phyloP scores from a whole-genome alignment of 2,888 invertebrate genomes.

The Phymatocera aterrima region DNA sequence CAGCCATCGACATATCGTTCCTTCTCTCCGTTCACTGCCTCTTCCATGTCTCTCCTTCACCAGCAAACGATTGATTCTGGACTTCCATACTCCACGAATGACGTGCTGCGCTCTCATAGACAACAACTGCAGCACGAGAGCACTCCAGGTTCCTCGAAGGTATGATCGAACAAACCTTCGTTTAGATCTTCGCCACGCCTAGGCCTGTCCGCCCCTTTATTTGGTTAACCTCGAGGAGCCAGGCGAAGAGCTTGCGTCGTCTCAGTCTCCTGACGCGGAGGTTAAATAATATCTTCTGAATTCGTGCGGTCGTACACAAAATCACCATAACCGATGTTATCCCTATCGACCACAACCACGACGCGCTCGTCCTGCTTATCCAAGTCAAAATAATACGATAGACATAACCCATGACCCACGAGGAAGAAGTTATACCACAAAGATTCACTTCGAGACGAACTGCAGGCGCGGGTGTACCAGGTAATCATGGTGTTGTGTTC shows the following conservation, averaged over 20 bases:
- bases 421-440: constrained; percentile 66
- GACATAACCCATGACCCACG: constrained; percentile 66
- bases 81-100: neutral
- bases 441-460: constrained; percentile 50
- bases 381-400: constrained; percentile 61
- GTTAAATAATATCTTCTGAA: constrained; percentile 6
- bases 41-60: constrained; percentile 47
- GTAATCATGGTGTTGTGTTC: constrained; percentile 64
- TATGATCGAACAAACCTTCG: constrained; percentile 3
- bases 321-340: constrained; percentile 12
- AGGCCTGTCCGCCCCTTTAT: constrained; percentile 53
- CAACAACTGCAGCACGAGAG: neutral
- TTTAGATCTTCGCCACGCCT: neutral
- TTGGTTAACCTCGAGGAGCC: constrained; percentile 59
- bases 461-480: constrained; percentile 52
- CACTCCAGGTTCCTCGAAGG: neutral
- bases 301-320: neutral
- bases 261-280: neutral
- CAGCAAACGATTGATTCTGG: neutral
- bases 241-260: neutral
- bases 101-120: neutral
- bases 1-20: constrained; percentile 31
- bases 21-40: constrained; percentile 32
- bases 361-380: neutral
- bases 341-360: constrained; percentile 7